These are phyloP conservation scores for Reticulitermes speratus DNA, from an alignment of 1,140 invertebrate genomes.

Conservation along the genomic window DNA sequence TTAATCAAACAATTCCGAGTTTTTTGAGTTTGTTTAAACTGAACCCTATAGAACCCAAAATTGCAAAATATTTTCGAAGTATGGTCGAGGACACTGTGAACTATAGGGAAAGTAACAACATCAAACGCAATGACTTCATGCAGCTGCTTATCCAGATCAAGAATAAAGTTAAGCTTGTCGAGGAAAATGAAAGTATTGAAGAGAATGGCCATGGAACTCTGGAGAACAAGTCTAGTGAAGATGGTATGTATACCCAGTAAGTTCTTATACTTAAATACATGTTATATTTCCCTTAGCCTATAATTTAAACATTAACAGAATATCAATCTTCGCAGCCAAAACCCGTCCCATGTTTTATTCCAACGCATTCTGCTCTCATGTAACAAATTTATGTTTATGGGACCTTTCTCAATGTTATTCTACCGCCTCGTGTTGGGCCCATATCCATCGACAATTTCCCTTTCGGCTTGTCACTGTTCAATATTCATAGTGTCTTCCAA, in stretches of 20 bases:
- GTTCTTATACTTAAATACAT: too few species aligned
- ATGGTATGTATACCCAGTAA: constrained; percentile 33
- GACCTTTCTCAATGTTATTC: too few species aligned
- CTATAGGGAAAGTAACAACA: constrained; percentile 40
- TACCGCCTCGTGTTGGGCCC: too few species aligned
- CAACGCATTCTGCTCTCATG: too few species aligned
- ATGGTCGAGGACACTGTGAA: constrained; percentile 35
- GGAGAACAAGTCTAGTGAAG: neutral
- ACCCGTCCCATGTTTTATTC: too few species aligned
- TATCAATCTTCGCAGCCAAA: too few species aligned
- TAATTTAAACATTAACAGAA: too few species aligned
- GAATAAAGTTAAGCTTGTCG: constrained; percentile 8
- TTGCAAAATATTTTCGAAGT: neutral
- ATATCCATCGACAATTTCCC: too few species aligned
- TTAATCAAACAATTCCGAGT: constrained; percentile 38
- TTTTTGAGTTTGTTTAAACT: constrained; percentile 38
- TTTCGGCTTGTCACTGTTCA: too few species aligned
- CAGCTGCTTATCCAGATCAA: constrained; percentile 31
- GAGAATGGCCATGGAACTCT: neutral
- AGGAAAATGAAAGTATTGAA: neutral
- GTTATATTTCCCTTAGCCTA: too few species aligned
- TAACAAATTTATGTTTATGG: too few species aligned
- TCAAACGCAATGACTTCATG: constrained; percentile 38
- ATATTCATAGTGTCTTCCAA: too few species aligned
- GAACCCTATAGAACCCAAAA: constrained; percentile 33